Evolutionary conservation across 2,797 vertebrate species (phyloP).

Genomic region (Hybognathus amarus): DNA sequence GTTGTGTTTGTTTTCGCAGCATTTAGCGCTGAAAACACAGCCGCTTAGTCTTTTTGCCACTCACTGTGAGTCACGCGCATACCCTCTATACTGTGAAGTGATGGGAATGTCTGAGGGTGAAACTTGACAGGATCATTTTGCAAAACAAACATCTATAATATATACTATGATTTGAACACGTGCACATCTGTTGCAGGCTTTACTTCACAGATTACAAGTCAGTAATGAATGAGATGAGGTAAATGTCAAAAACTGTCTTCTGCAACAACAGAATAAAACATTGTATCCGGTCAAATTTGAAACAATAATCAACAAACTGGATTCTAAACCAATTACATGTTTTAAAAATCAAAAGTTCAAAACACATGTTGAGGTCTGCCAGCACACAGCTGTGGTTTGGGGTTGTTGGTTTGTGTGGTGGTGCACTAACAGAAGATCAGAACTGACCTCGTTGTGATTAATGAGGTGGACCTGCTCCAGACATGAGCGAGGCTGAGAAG

Average conservation of each 20-base stretch:
- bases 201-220: neutral
- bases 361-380: neutral
- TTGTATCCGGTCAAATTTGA: neutral
- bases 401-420: slow-evolving; percentile 33
- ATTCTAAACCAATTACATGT: neutral
- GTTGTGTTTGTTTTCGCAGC: no score
- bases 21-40: no score
- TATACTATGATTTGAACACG: neutral
- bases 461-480: slow-evolving; percentile 38
- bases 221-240: slow-evolving; percentile 25
- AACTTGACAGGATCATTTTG: neutral
- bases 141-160: neutral
- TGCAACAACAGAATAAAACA: neutral
- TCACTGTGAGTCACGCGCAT: no score
- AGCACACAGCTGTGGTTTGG: slow-evolving; percentile 17
- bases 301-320: neutral
- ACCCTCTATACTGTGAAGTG: neutral
- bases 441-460: slow-evolving; percentile 23
- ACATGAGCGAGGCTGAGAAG: slow-evolving; percentile 60
- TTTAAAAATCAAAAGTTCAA: neutral
- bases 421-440: slow-evolving; percentile 22
- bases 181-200: neutral
- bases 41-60: no score
- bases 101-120: neutral
- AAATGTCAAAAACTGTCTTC: neutral